Conservation (phyloP, 2,797 vertebrate genomes). For the Malacoraja senta region DNA sequence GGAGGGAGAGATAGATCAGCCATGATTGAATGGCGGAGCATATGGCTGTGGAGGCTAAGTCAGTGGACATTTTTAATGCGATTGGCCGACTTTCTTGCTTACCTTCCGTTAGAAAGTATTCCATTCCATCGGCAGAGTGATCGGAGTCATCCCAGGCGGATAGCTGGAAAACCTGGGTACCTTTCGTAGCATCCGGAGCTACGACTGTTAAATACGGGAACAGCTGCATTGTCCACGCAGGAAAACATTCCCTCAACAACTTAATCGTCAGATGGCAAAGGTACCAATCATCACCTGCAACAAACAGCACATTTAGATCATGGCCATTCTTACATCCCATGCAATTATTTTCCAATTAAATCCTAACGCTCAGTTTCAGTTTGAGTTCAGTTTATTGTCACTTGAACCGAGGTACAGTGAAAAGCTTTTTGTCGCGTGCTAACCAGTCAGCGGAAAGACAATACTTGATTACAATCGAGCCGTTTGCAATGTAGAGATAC, state of each 20-base stretch:
- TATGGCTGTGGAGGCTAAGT: too few species aligned
- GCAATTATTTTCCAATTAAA: background rate
- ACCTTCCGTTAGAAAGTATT: conserved; percentile 71
- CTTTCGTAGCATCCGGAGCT: conserved; percentile 61
- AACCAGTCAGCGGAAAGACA: too few species aligned
- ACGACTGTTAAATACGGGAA: conserved; percentile 68
- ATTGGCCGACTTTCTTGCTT: conserved; percentile 38
- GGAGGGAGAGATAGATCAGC: too few species aligned
- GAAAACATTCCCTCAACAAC: conserved; percentile 59
- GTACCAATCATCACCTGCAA: conserved; percentile 74
- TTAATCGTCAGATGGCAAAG: conserved; percentile 67
- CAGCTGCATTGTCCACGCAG: conserved; percentile 78
- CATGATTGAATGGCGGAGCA: too few species aligned
- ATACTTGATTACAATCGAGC: too few species aligned
- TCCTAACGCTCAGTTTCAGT: background rate
- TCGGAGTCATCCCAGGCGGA: conserved; percentile 47
- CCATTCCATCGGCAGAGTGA: conserved; percentile 50
- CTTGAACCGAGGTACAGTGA: too few species aligned
- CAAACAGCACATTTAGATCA: background rate
- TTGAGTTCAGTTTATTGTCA: too few species aligned
- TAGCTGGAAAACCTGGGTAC: conserved; percentile 65
- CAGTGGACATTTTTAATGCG: background rate
- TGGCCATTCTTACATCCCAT: background rate
- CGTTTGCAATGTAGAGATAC: too few species aligned
- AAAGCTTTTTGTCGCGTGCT: too few species aligned